Evolutionary conservation across 2,797 vertebrate genomes (phyloP), one percentile per base, ranked within the genome.

Genomic region (Acomys russatus): DNA sequence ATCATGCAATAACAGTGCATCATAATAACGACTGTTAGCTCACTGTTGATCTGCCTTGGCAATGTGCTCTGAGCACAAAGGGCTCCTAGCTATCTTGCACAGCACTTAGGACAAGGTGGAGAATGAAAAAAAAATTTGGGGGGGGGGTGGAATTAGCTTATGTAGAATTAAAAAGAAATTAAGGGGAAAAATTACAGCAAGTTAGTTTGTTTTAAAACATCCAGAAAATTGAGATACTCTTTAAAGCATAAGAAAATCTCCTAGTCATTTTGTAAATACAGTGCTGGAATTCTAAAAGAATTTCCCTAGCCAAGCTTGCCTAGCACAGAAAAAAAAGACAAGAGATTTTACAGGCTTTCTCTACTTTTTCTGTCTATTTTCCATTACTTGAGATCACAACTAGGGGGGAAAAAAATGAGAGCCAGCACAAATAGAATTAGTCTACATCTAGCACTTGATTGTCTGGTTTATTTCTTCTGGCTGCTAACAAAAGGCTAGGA

Each of bases 401-500:
- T 96, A 44, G n/a, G 44, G 80, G 82, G 91, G 80, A 85, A 80
- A n/a, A 51, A 28, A 91, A 86, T 49, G 88, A 20, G 77, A 86
- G 56, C 86, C 2, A 91, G 25, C 17, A 28, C 73, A 93, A 90
- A 92, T 44, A 51, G 78, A 92, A 91, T 94, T 82, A 95, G 74
- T 51, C 20, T 61, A 96, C 89, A 90, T 92, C 63, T 38, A 28
- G 49, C 63, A 91, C 92, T 95, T 94, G 82, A 96, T 68, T 83
- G 59, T 79, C 61, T 94, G 54, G 78, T 85, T 96, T 83, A 91
- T 82, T 96, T 97, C 78, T 94, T 92, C 84, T 68, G 76, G 86
- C 51, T 84, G 70, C 64, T 96, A 94, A 92, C 28, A 80, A 95
- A 97, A 97, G 96, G 94, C 89, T 77, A 83, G 74, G 49, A 33